Conservation (phyloP, 2,113 vertebrate genomes). For the Charina bottae region DNA sequence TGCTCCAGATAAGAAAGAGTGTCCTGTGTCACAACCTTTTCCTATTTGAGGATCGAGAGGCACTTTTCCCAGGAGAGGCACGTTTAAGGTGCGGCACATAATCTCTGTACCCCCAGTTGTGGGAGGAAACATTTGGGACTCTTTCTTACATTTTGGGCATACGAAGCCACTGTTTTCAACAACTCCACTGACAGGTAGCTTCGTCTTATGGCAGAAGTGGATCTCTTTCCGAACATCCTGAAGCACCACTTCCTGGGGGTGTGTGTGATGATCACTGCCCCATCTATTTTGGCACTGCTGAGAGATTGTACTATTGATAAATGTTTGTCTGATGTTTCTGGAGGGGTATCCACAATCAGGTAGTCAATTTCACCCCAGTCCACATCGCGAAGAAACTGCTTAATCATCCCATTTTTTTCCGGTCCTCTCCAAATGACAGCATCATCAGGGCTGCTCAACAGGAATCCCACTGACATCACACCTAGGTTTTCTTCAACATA, state of each 20-base stretch:
- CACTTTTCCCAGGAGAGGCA: constrained; percentile 87
- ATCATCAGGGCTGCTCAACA: constrained; percentile 92
- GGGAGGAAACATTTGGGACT: constrained; percentile 92
- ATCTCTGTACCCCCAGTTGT: constrained; percentile 88
- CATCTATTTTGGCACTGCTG: constrained; percentile 78
- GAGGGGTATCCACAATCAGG: constrained; percentile 92
- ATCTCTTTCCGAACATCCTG: constrained; percentile 98
- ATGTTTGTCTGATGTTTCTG: constrained; percentile 94
- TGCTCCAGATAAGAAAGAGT: constrained; percentile 82
- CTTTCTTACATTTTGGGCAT: constrained; percentile 94
- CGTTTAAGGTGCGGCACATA: constrained; percentile 87
- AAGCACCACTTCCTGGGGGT: constrained; percentile 94
- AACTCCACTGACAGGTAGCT: constrained; percentile 90
- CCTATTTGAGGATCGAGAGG: constrained; percentile 93
- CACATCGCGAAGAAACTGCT: constrained; percentile 95
- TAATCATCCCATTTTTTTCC: constrained; percentile 98
- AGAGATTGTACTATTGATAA: constrained; percentile 92
- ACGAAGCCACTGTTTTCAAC: constrained; percentile 95
- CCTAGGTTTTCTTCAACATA: constrained; percentile 94
- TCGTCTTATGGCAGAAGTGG: constrained; percentile 91
- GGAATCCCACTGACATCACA: constrained; percentile 96
- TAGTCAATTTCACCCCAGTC: constrained; percentile 97
- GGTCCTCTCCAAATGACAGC: constrained; percentile 98
- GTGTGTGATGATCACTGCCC: constrained; percentile 89
- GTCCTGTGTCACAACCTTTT: constrained; percentile 89